phyloP scores from a whole-genome alignment of 2,888 invertebrate species.

The Drosophila barbarae region DNA sequence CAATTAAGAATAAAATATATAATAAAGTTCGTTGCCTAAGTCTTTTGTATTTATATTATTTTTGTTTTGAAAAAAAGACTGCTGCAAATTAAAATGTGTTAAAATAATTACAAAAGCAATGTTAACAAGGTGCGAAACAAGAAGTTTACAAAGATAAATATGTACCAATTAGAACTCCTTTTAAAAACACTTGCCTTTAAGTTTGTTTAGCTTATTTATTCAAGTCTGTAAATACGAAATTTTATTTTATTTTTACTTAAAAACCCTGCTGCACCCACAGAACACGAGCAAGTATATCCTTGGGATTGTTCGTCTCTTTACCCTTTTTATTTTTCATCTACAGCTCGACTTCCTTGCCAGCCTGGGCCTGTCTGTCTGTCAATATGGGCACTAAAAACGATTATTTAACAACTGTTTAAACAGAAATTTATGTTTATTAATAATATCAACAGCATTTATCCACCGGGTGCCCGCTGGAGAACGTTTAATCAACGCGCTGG shows the following conservation, averaged over 20 bases:
- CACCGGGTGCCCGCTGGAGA: conserved; percentile 21
- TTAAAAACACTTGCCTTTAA: conserved; percentile 3
- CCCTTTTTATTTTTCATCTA: background rate
- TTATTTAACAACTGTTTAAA: conserved; percentile 75
- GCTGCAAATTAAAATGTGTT: too few species aligned
- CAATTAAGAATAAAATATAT: too few species aligned
- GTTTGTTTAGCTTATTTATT: background rate
- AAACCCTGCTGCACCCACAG: conserved; percentile 10
- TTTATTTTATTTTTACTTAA: background rate
- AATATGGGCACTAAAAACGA: conserved; percentile 56
- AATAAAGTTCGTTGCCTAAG: too few species aligned
- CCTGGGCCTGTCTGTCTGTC: conserved; percentile 47
- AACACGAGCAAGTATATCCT: conserved; percentile 36
- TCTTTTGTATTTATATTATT: too few species aligned
- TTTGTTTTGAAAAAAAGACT: too few species aligned
- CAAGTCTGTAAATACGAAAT: background rate
- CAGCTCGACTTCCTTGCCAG: conserved; percentile 37
- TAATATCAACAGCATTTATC: conserved; percentile 72
- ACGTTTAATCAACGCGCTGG: conserved; percentile 56
- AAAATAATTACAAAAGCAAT: background rate
- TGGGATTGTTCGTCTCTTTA: conserved; percentile 30
- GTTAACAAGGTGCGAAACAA: background rate
- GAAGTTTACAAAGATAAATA: background rate
- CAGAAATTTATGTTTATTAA: conserved; percentile 74
- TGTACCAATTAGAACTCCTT: background rate